phyloP scores from a whole-genome alignment of 2,113 vertebrate genomes.

The Daboia siamensis region DNA sequence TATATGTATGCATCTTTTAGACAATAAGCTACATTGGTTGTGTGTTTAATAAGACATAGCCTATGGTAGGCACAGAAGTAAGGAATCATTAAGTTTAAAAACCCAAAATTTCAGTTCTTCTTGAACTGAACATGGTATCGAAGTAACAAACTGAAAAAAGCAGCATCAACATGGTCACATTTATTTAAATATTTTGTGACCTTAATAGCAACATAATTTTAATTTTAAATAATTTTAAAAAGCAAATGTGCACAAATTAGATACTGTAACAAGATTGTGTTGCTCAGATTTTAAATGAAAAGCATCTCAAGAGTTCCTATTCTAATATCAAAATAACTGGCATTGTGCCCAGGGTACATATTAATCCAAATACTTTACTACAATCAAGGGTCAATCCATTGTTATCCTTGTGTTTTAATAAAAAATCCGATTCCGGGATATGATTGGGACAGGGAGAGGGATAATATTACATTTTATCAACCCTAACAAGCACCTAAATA shows the following conservation, averaged over 20 bases:
- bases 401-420: conserved; percentile 37
- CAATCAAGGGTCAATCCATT: conserved; percentile 39
- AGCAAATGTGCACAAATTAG: conserved; percentile 18
- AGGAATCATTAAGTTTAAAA: background rate
- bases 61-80: background rate
- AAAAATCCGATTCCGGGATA: background rate
- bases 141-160: conserved; percentile 35
- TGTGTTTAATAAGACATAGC: conserved; percentile 3
- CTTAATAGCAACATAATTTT: conserved; percentile 46
- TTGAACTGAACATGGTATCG: conserved; percentile 27
- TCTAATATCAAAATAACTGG: conserved; percentile 33
- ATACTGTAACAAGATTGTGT: conserved; percentile 10
- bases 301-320: conserved; percentile 49
- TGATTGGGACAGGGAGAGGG: background rate
- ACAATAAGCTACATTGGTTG: background rate
- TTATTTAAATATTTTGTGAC: conserved; percentile 20
- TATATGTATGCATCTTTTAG: background rate
- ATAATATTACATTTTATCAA: background rate
- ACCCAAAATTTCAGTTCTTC: background rate
- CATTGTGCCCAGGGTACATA: conserved; percentile 43
- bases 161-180: conserved; percentile 29
- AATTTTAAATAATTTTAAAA: conserved; percentile 45
- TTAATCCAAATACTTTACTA: conserved; percentile 52
- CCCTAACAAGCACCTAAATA: conserved; percentile 29
- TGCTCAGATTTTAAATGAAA: conserved; percentile 55